These are phyloP conservation scores for Cryptocephalus moraei DNA, from an alignment of 2,888 invertebrate species.

Conservation along the genomic window DNA sequence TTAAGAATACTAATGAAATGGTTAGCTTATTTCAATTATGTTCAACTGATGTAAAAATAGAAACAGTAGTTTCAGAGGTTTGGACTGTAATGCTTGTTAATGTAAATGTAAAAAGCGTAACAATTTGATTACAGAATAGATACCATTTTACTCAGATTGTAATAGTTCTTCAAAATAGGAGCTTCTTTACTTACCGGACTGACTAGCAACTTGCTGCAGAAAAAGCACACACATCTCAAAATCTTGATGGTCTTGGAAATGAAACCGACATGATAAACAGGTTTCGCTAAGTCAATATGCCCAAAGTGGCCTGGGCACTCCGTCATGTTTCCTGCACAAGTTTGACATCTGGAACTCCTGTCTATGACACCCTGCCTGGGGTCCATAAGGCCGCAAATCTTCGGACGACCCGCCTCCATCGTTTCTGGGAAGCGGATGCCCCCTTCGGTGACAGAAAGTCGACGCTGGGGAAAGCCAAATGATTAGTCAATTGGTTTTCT, in stretches of 20 bases:
- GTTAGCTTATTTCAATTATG: no score
- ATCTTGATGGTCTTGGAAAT: conserved; percentile 95
- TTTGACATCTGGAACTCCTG: conserved; percentile 84
- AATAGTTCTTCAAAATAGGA: not conserved
- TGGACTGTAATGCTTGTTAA: no score
- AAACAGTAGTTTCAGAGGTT: no score
- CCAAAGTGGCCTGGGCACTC: conserved; percentile 99
- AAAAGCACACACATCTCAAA: conserved; percentile 97
- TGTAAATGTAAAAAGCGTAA: no score
- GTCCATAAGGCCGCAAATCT: conserved; percentile 97
- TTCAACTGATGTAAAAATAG: no score
- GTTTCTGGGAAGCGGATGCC: conserved; percentile 96
- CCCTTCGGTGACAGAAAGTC: conserved; percentile 96
- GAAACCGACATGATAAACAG: conserved; percentile 97
- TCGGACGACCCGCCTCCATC: conserved; percentile 97
- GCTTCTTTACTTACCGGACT: conserved; percentile 67
- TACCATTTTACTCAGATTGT: no score
- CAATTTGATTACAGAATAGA: not conserved
- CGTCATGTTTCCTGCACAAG: conserved; percentile 95
- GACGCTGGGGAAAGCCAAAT: conserved; percentile 54
- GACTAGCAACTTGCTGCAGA: conserved; percentile 93
- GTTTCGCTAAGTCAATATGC: conserved; percentile 95
- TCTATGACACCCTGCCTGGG: conserved; percentile 98
- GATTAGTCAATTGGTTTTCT: not conserved
- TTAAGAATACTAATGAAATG: no score